Base-by-base conservation (phyloP, 2,797 vertebrate species). In the Sardinella longiceps region DNA sequence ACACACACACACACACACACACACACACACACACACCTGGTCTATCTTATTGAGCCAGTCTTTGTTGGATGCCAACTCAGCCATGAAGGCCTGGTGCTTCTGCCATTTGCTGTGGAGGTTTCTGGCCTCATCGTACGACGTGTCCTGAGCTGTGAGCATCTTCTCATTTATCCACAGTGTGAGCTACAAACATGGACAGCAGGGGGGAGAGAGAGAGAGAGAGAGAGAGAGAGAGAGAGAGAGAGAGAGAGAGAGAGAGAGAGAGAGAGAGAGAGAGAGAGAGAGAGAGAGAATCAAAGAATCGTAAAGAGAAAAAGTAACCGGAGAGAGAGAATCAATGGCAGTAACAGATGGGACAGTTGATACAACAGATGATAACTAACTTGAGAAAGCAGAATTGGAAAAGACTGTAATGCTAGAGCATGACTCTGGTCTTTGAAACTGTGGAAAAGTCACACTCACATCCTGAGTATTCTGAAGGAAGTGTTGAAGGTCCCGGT, bases 101-200 rank as follows among this genome's bases (percentile, higher is more conserved):
- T 97, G 95, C 98, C 98, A 99, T 86, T 97, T 98, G 95, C 96
- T 96, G 88, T 99, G 98, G 58, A 99, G 96, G 87, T 98, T 98
- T 23, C 95, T 95, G 20, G 95, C 95, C 85, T 97, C 97, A 0
- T 98, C 97, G 0, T 97, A 99, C 3, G 98, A 98, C 1, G 93
- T 94, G 50, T 99, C 98, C 93, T 98, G 97, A 18, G 96, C 97
- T 0, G 96, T 99, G 92, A 99, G 95, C 97, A 99, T 97, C 96
- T 98, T 99, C 93, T 99, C 98, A 39, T 98, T 97, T 95, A 99
- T 97, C 98, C 98, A 99, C 33, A 97, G 89, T 0, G 96, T 95
- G 80, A 99, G 95, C 98, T 99, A 92, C 37, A 37, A 6, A 37
- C 66, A 74, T 66, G 20, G 9, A 74, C 25, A 28, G 11, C 20